Base-by-base conservation (phyloP, 2,797 vertebrate species). In the Characodon lateralis region DNA sequence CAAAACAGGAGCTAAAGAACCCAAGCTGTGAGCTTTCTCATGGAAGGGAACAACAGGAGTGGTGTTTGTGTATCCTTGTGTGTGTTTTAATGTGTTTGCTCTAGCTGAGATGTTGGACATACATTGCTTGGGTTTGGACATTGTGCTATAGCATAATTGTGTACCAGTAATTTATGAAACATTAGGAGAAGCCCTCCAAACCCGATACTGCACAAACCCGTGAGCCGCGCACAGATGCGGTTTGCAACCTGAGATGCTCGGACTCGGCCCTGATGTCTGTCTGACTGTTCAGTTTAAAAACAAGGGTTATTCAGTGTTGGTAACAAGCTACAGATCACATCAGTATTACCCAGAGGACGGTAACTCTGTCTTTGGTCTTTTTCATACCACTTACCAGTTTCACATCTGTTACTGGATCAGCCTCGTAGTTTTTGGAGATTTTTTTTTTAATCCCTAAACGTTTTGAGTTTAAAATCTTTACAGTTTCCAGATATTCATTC, bases 1-100 rank as follows among this genome's bases (percentile, higher is more conserved):
- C 93, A 94, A 94, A 94, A 92, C 91, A 89, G 85, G 77, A 89
- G 92, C 88, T 87, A 87, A 90, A 89, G 88, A 90, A 88, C 86
- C 90, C 90, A 93, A 92, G 89, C 91, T 90, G 91, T 91, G 91
- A 87, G 90, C 76, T 84, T 88, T 93, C 90, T 84, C 84, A 91
- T 82, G 84, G 85, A 89, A 89, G 85, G 78, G 83, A 85, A 82
- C 78, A 88, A 86, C 81, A 73, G 78, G 69, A 84, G 87, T 75
- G 77, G 74, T 72, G 56, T 80, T 73, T 31, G 73, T 68, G 20
- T 55, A 24, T 68, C 12, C 73, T 55, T 20, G 77, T 77, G 77
- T 78, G 74, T 80, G 39, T 82, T 74, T 84, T 70, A 39, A 75
- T 82, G 79, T 89, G 83, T 89, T 87, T 89, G 83, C 84, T 83